Evolutionary conservation across 2,888 invertebrate species (phyloP), one percentile per base, ranked within the genome.

Genomic region (Onthophagus sagittarius): DNA sequence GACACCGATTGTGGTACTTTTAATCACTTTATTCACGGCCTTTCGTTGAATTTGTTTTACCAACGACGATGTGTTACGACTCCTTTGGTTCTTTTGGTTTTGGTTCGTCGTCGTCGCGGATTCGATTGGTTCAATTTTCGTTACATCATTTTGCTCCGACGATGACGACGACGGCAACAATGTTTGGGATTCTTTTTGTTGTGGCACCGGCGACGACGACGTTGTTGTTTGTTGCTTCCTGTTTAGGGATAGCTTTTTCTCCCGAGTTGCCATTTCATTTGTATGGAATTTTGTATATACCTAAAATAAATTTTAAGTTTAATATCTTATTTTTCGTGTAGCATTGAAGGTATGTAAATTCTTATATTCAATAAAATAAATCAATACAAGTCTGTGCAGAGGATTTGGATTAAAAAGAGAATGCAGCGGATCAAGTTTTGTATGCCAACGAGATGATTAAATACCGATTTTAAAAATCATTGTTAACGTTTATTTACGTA

Each of bases 261-360:
- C 84, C 77, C 85, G 84, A 81, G 83, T 84, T 82, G 86, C 86
- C 86, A 86, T 86, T 80, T 83, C 84, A 85, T 84, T 81, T 75
- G 63, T 75, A 67, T 62, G 71, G 69, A 73, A 72, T 71, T 75
- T 23, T 23, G 1, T 23, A 23, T 23, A 23, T 23, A 23, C 23
- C 23, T 23, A 23, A 23, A 13, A 63, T 31, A 71, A 63, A 31
- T 69, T 67, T 31, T 1, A 32, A 31, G 32, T n/a, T 31, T 9
- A 64, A 23, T 23, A 23, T 3, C 1, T 23, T 23, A 23, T 23
- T 23, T 23, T 23, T 23, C 23, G 23, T 23, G 23, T 23, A 23
- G 23, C 23, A 2, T 23, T 23, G 23, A 23, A 23, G 23, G 2
- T 23, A 23, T 23, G 23, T 23, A n/a, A n/a, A n/a, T n/a, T n/a